Base-by-base conservation (phyloP, 1,140 invertebrate genomes). In the Andrena cerasifolii region DNA sequence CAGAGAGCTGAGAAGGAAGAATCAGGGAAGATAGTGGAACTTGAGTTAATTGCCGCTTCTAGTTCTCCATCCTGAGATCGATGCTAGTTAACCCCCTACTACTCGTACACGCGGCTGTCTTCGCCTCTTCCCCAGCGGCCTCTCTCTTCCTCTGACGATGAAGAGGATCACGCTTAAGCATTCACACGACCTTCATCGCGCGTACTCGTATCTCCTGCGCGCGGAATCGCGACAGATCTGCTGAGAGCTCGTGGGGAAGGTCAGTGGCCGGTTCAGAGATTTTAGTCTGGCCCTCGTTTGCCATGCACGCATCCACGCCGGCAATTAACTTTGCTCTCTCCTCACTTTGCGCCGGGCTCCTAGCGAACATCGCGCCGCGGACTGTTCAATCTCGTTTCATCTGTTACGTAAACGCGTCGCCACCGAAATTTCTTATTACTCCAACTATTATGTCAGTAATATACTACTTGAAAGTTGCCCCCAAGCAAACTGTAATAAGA, bases 41-140 rank as follows among this genome's bases (percentile, higher is more conserved):
- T 54, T 7, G 66, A 79, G 63, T 89, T 90, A 90, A 89, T 89
- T 89, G 87, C 86, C 79, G 84, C 78, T 85, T 80, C 82, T 74
- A 81, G 73, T 84, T 85, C 66, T 70, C 65, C 63, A 53, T 61
- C 40, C 68, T 62, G 65, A 84, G 83, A 84, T 84, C 78, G 59
- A 72, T 73, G 70, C 56, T 78, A 81, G 82, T 83, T 83, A 85
- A 79, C 75, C 80, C 63, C 61, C 45, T 63, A 53, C 53, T 18
- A 70, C 45, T 75, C 26, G 43, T 10, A 10, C 31, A 31, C 28
- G 28, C 70, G 24, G 59, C 36, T 28, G 43, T 58, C 56, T 51
- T 61, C 67, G 51, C n/a, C 54, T 63, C 26, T 47, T 58, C 71
- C 45, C 51, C n/a, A 59, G 8, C 61, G 24, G 43, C 31, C 43